Evolutionary conservation across 2,113 vertebrate genomes (phyloP).

Genomic region (Pelobates fuscus): DNA sequence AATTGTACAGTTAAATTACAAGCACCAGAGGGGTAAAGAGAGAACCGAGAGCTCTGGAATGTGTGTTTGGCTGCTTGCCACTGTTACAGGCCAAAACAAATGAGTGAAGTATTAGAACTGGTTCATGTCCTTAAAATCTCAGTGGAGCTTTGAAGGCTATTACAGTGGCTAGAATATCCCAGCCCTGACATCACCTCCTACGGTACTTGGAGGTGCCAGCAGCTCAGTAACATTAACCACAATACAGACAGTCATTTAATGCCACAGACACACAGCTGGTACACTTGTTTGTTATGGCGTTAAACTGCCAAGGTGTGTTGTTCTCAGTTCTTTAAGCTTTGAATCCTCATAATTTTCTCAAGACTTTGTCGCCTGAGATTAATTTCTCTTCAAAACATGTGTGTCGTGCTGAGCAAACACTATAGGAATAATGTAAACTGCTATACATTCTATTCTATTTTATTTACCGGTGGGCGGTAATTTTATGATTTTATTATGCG

Average conservation of each 20-base stretch:
- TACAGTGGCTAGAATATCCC: slow-evolving; percentile 31
- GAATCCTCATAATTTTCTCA: no score
- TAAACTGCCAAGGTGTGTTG: no score
- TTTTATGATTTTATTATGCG: no score
- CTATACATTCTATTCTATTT: no score
- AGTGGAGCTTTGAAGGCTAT: slow-evolving; percentile 32
- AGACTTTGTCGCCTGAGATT: no score
- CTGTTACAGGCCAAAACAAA: slow-evolving; percentile 56
- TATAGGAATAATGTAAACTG: no score
- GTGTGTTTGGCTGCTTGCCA: slow-evolving; percentile 57
- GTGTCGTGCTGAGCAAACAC: no score
- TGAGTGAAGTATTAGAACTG: slow-evolving; percentile 37
- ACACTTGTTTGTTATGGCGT: no score
- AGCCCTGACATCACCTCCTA: slow-evolving; percentile 24
- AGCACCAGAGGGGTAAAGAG: slow-evolving; percentile 8
- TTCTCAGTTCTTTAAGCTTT: no score
- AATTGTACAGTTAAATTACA: neutral
- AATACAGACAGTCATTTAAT: slow-evolving; percentile 22
- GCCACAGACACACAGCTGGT: neutral
- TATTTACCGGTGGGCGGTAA: no score
- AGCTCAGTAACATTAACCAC: slow-evolving; percentile 23
- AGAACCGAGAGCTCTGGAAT: slow-evolving; percentile 30
- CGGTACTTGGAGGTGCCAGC: slow-evolving; percentile 18
- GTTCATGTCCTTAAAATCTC: slow-evolving; percentile 52
- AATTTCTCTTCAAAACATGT: no score